Evolutionary conservation across 2,113 vertebrate genomes (phyloP), one percentile per base, ranked within the genome.

Genomic region (Varanus komodoensis): DNA sequence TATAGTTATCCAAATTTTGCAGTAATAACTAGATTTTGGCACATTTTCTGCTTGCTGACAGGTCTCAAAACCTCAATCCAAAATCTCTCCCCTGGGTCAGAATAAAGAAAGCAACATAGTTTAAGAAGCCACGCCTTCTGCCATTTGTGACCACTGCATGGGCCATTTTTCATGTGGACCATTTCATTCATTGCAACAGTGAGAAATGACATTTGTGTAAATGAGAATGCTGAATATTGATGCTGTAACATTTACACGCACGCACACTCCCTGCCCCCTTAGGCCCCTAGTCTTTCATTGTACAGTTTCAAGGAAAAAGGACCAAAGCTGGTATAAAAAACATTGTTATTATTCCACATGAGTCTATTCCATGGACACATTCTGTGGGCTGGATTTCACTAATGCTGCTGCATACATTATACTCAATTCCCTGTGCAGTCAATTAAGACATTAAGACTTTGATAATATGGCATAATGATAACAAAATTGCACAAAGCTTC

Each of bases 351-450:
- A 57, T 57, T 86, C 12, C 12, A 38, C 21, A 44, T 86, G 85
- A 77, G 23, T 27, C 15, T 77, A 44, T 52, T 25, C 85, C 8
- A 61, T 87, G 85, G 73, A 87, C 61, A 77, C 73, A 64, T 77
- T 87, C n/a, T 61, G 85, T 44, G 73, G 50, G 54, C 50, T 77
- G n/a, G 9, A 44, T 75, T 57, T 23, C 71, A 75, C 52, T 77
- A 38, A n/a, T 52, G n/a, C 1, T 57, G n/a, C 12, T 44, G 54
- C 52, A 29, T 77, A 64, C 12, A 64, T 77, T 77, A 87, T 27
- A 12, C 14, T 64, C 85, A 87, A 87, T 87, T 87, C 85, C 85
- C 85, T 64, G 11, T 87, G 85, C 64, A 87, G 85, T 87, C 54
- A 77, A 77, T 87, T 87, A 48, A 57, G 75, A 73, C 52, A 52